Percentiles rank a stretch among this genome's conserved stretches.
These are phyloP conservation scores for Electrophaes corylata DNA, from an alignment of 2,888 invertebrate genomes.

Conservation along the genomic window DNA sequence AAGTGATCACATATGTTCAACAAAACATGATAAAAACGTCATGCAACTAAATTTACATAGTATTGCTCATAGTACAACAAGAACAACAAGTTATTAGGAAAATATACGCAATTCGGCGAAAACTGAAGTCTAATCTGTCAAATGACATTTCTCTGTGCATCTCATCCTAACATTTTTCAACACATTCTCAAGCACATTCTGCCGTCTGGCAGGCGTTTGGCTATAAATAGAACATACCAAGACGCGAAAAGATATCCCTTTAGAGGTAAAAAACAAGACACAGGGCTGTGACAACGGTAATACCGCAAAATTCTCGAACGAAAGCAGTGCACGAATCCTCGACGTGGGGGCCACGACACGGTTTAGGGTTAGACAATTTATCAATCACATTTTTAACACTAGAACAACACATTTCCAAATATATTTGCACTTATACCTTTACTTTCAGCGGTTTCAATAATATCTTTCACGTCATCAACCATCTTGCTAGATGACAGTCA, in stretches of 20 bases:
- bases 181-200: slow-evolving; percentile 65
- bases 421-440: slow-evolving; percentile 81
- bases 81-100: slow-evolving; percentile 38
- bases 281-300: slow-evolving; percentile 66
- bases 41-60: slow-evolving; percentile 39
- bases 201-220: slow-evolving; percentile 71
- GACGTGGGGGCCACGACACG: slow-evolving; percentile 83
- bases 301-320: slow-evolving; percentile 78
- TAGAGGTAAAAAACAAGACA: slow-evolving; percentile 81
- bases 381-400: slow-evolving; percentile 77
- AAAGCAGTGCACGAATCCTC: slow-evolving; percentile 74
- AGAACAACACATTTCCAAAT: slow-evolving; percentile 73
- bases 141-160: slow-evolving; percentile 43
- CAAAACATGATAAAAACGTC: slow-evolving; percentile 48
- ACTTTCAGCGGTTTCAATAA: slow-evolving; percentile 82
- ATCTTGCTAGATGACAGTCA: slow-evolving; percentile 83
- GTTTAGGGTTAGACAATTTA: slow-evolving; percentile 80
- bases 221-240: slow-evolving; percentile 82
- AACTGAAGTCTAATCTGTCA: slow-evolving; percentile 43
- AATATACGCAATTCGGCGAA: slow-evolving; percentile 41
- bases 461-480: slow-evolving; percentile 83
- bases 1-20: slow-evolving; percentile 40
- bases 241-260: slow-evolving; percentile 78
- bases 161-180: slow-evolving; percentile 59
- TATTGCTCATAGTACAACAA: slow-evolving; percentile 30